A percentile compares a stretch with the other conserved stretches of the same genome.
Evolutionary conservation across 2,888 invertebrate genomes (phyloP).

Genomic region (Schizaphis graminum): DNA sequence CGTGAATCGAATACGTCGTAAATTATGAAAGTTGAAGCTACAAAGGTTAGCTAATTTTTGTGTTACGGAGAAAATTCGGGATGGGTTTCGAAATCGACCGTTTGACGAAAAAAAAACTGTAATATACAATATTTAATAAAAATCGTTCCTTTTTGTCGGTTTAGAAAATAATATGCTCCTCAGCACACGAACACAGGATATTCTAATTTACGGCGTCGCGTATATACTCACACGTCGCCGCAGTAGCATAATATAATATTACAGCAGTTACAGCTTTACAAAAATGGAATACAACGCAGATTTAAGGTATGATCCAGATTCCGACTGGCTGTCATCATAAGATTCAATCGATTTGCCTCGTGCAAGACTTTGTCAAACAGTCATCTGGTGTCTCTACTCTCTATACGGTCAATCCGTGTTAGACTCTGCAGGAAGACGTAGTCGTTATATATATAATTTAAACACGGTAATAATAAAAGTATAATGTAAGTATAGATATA

Average conservation of each 20-base stretch:
- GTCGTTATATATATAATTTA: not conserved
- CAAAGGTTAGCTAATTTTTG: not conserved
- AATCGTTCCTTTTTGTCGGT: not conserved
- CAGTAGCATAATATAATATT: not conserved
- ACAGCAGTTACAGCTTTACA: not conserved
- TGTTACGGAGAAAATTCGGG: not conserved
- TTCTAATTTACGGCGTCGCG: not conserved
- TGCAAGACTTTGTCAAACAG: not conserved
- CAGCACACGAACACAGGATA: not conserved
- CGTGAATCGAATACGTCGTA: not conserved
- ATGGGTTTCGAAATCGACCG: not conserved
- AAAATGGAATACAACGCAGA: not conserved
- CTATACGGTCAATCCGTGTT: not conserved
- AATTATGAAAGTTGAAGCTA: not conserved
- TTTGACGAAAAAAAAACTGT: not conserved
- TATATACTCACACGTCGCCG: not conserved
- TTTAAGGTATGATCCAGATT: not conserved
- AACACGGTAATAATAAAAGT: not conserved
- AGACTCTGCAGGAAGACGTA: not conserved
- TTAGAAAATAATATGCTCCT: not conserved
- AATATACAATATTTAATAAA: not conserved
- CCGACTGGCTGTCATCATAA: not conserved
- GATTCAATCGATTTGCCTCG: not conserved
- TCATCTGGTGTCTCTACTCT: not conserved
- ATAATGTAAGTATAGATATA: not conserved